Evolutionary conservation across 2,797 vertebrate species (phyloP).

Genomic region (Hippocampus kuda): DNA sequence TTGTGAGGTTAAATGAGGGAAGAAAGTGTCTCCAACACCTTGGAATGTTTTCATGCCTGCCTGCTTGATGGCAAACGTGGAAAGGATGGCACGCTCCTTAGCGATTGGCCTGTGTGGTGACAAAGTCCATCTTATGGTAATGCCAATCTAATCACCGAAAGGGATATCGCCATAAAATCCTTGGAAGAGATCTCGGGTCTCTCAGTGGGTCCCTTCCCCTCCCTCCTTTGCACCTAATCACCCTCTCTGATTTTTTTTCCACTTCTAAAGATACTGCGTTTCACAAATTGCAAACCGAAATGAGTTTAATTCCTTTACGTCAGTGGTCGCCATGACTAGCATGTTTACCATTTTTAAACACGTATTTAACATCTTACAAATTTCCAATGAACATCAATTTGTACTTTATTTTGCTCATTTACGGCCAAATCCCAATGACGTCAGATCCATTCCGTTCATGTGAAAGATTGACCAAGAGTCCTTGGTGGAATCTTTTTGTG

Average conservation of each 20-base stretch:
- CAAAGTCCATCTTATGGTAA: constrained; percentile 70
- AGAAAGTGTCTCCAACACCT: constrained; percentile 55
- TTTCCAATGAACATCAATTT: too few species aligned
- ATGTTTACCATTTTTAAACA: not conserved
- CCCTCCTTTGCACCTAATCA: constrained; percentile 2
- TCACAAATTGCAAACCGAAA: constrained; percentile 7
- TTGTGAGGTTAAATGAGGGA: constrained; percentile 25
- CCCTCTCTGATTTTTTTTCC: constrained; percentile 4
- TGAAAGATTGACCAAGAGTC: too few species aligned
- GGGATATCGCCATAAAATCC: constrained; percentile 49
- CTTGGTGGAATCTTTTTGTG: too few species aligned
- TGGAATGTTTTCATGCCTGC: constrained; percentile 43
- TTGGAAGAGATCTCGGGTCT: constrained; percentile 9
- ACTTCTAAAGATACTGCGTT: constrained; percentile 22
- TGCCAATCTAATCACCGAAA: constrained; percentile 62
- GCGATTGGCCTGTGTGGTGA: constrained; percentile 62
- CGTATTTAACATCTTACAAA: not conserved
- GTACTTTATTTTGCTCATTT: too few species aligned
- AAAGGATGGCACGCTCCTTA: constrained; percentile 48
- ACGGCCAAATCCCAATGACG: too few species aligned
- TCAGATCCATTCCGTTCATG: too few species aligned
- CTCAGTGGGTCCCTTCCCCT: constrained; percentile 17
- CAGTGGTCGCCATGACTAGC: too few species aligned
- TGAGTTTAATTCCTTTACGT: too few species aligned
- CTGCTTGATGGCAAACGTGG: constrained; percentile 42